A percentile compares a stretch with the other conserved stretches of the same genome.
Conservation (phyloP, 2,888 invertebrate genomes). For the Petrolisthes manimaculis region DNA sequence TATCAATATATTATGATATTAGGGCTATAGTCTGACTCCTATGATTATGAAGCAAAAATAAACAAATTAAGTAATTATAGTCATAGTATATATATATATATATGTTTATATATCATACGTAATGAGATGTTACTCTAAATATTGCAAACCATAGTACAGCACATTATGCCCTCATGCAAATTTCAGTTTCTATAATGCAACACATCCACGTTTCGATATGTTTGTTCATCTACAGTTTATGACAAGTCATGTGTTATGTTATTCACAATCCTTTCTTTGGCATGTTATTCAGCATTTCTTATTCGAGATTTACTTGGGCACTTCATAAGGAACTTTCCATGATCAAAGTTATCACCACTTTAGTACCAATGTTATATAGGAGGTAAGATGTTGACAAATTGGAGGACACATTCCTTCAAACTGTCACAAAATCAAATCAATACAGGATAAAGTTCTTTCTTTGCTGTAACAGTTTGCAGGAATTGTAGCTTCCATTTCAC, state of each 20-base stretch:
- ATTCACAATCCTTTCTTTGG: background rate
- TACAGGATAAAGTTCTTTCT: too few relatives aligned
- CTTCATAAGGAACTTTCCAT: constrained; percentile 49
- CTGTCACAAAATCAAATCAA: too few relatives aligned
- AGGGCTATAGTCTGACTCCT: background rate
- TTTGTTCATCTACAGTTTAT: background rate
- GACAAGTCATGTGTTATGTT: background rate
- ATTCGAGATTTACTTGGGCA: constrained; percentile 18
- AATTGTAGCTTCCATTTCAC: too few relatives aligned
- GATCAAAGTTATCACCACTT: constrained; percentile 31
- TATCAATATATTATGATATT: background rate
- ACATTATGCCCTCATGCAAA: background rate
- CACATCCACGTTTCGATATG: background rate
- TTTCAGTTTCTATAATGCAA: background rate
- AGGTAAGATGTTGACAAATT: too few relatives aligned
- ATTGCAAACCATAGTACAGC: background rate
- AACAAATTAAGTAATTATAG: too few relatives aligned
- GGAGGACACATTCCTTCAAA: too few relatives aligned
- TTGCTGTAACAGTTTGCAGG: too few relatives aligned
- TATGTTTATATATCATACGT: background rate
- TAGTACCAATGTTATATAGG: constrained; percentile 27
- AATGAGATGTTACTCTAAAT: background rate
- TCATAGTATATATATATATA: background rate
- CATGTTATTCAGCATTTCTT: too few relatives aligned
- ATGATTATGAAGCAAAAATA: too few relatives aligned